Base-by-base conservation (phyloP, 2,113 vertebrate genomes). In the Phaethon lepturus region DNA sequence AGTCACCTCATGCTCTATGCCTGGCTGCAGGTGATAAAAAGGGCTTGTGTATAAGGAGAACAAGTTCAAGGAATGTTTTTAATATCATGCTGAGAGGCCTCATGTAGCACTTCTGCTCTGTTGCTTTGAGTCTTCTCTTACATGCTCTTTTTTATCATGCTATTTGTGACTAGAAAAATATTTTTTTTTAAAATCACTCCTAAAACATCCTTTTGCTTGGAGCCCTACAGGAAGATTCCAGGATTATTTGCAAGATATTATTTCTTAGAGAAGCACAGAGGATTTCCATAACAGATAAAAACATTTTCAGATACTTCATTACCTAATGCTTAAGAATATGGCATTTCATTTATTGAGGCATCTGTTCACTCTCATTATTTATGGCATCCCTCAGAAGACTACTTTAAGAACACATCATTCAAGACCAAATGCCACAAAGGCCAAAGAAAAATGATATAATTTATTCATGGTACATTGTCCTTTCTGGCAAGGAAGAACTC, bases 311-410 rank as follows among this genome's bases (percentile, higher is more conserved):
- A 78, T 81, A 63, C 25, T 88, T 95, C 44, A 89, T 79, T 93
- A 90, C 29, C 66, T 66, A 75, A 49, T 63, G 29, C 50, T 95
- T 93, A 87, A 91, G 92, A 93, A 76, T 24, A 56, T 0, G 3
- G 66, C 83, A 89, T 89, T 93, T 93, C 71, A 85, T 93, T 81
- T 89, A 75, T 35, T 45, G 53, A 93, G 66, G 58, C 86, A 79
- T 82, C 77, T 94, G 66, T 60, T 95, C 35, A 81, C 62, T 77
- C 49, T 71, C 66, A 64, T 75, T 82, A 91, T 55, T 87, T 91
- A 91, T 53, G 45, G 49, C 40, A 80, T 44, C 33, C 17, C 63
- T 83, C 64, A 84, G 72, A 81, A 84, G 45, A n/a, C 56, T 59
- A 45, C 81, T 92, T 87, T 56, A 86, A 68, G 66, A 85, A 55